Evolutionary conservation across 2,797 vertebrate genomes (phyloP).

Genomic region (Poecile montanus): DNA sequence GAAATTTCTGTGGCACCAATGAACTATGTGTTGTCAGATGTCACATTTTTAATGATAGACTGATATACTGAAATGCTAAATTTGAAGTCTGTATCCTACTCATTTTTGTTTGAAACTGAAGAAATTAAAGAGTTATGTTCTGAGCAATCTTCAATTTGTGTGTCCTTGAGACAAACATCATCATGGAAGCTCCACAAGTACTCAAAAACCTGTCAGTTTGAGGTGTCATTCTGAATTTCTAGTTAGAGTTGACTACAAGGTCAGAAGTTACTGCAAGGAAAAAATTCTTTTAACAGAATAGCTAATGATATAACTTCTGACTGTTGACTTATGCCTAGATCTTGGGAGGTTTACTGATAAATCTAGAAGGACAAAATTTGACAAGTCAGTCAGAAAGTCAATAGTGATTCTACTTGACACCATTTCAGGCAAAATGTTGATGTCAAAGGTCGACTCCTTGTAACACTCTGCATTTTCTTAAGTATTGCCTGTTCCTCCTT

Average conservation of each 20-base stretch:
- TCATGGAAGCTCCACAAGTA: neutral
- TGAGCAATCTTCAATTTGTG: neutral
- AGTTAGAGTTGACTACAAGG: conserved; percentile 23
- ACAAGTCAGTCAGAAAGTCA: conserved; percentile 16
- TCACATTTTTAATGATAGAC: neutral
- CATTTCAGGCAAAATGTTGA: neutral
- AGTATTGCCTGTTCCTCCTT: neutral
- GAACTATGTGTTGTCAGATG: neutral
- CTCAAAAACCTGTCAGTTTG: neutral
- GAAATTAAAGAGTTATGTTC: neutral
- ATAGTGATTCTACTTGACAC: conserved; percentile 1
- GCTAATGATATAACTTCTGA: conserved; percentile 31
- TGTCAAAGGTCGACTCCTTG: neutral
- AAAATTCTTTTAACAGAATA: conserved; percentile 46
- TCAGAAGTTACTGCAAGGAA: conserved; percentile 32
- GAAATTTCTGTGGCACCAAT: neutral
- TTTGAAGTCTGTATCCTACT: neutral
- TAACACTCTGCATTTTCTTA: neutral
- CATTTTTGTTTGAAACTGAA: neutral
- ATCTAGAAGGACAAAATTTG: conserved; percentile 13
- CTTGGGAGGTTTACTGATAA: neutral
- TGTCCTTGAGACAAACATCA: neutral
- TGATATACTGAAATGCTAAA: neutral
- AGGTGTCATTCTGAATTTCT: conserved; percentile 18
- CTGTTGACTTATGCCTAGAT: conserved; percentile 26